Conservation (phyloP, 2,113 vertebrate species). For the Lepidothrix coronata region DNA sequence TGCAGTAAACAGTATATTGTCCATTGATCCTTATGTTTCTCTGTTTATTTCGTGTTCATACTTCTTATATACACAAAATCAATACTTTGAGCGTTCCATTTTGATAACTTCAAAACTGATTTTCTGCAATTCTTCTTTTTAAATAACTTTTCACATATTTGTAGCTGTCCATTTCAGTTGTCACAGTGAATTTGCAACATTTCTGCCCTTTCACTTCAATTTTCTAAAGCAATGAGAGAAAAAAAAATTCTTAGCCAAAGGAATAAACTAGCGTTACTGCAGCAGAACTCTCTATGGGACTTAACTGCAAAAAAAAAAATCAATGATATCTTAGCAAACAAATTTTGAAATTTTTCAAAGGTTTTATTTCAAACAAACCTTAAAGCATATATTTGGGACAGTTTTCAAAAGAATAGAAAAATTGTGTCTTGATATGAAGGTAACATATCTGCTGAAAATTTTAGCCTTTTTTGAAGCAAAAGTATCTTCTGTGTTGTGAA, state of each 20-base stretch:
- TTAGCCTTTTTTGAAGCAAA: background rate
- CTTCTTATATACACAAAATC: background rate
- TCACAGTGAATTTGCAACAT: background rate
- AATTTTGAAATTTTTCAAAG: background rate
- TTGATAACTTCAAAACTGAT: background rate
- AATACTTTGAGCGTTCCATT: background rate
- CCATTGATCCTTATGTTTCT: background rate
- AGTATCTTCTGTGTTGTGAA: background rate
- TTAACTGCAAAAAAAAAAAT: background rate
- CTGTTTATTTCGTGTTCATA: background rate
- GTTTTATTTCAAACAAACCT: background rate
- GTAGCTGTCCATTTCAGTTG: background rate
- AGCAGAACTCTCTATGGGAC: background rate
- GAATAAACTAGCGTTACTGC: background rate
- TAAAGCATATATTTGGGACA: background rate
- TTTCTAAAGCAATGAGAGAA: background rate
- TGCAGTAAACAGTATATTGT: background rate
- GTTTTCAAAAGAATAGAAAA: background rate
- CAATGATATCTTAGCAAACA: background rate
- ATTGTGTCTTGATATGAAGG: background rate
- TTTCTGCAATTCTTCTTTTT: background rate
- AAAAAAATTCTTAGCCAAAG: background rate
- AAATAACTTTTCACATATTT: background rate
- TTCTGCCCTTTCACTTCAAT: background rate
- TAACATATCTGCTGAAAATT: background rate